A percentile compares a stretch with the other conserved stretches of the same genome.
Evolutionary conservation across 2,888 invertebrate genomes (phyloP).

Genomic region (Laspeyria flexula): DNA sequence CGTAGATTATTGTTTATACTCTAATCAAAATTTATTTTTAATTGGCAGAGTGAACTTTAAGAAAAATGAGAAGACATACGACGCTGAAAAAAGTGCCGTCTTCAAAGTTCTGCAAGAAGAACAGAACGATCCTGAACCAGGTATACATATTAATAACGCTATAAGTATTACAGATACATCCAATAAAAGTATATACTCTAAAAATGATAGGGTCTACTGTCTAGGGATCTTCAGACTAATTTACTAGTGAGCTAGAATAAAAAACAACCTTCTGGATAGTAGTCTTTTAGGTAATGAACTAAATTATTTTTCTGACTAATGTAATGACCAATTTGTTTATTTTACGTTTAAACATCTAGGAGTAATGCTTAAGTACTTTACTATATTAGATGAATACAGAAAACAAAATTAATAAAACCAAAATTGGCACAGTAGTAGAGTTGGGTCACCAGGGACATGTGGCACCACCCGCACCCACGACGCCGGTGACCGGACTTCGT

Average conservation of each 20-base stretch:
- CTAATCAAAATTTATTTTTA: constrained; percentile 22
- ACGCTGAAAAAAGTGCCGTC: constrained; percentile 94
- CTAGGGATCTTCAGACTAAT: not conserved
- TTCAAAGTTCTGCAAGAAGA: constrained; percentile 96
- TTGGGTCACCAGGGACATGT: constrained; percentile 41
- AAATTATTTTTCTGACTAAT: too few relatives aligned
- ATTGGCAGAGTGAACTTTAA: constrained; percentile 95
- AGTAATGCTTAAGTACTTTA: too few relatives aligned
- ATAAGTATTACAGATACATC: too few relatives aligned
- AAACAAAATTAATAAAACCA: constrained; percentile 45
- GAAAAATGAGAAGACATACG: constrained; percentile 96
- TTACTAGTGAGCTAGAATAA: too few relatives aligned
- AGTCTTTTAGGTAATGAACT: too few relatives aligned
- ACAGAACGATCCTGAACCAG: constrained; percentile 93
- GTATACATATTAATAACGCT: constrained; percentile 84
- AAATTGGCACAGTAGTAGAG: constrained; percentile 70
- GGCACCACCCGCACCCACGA: constrained; percentile 61
- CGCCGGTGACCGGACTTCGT: constrained; percentile 86
- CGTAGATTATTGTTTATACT: not conserved
- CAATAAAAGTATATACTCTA: too few relatives aligned
- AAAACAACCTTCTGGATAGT: too few relatives aligned
- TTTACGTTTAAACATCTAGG: too few relatives aligned
- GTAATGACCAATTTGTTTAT: too few relatives aligned
- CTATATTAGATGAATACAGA: too few relatives aligned
- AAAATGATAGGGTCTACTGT: too few relatives aligned